Base-by-base conservation (phyloP, 2,113 vertebrate species). In the Chloropsis hardwickii region DNA sequence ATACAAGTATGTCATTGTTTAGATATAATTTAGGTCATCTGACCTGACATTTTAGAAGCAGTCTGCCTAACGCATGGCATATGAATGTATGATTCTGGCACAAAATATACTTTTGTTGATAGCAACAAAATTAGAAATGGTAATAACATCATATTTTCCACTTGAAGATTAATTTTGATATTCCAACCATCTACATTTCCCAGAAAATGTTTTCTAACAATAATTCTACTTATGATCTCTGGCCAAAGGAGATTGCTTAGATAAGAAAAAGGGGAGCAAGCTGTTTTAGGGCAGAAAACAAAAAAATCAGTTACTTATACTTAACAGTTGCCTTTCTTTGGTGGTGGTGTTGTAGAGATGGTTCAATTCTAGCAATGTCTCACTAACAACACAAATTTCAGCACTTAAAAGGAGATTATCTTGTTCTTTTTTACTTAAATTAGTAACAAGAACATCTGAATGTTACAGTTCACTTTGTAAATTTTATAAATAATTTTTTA, bases 101-200 rank as follows among this genome's bases (percentile, higher is more conserved):
- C 45, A 84, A 90, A 88, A 69, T 67, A 71, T 35, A 83, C 45
- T 87, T 91, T 27, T 73, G 86, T 88, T 97, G 93, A 72, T 93
- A 94, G 86, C 78, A 93, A 95, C 88, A 92, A 74, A 81, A 91
- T 73, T 48, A 74, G 40, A 77, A 92, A 80, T 88, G 51, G 64
- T 57, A 92, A 54, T 90, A 87, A 69, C 48, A 83, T 88, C 77
- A 82, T 80, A 83, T 73, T 94, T 96, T 92, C 89, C 86, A 87
- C 40, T 85, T 66, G 74, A 82, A 95, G 76, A 86, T 86, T 93
- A 90, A 89, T 93, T 95, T 92, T 80, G 45, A 94, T 95, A 84
- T 78, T 90, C 44, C 37, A 91, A 24, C 16, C 10, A 91, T 80
- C 39, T 72, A 81, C 40, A 74, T 86, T 93, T 92, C 64, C 44